Evolutionary conservation across 2,888 invertebrate species (phyloP), one percentile per base, ranked within the genome.

Genomic region (Lithophane ornitopus): DNA sequence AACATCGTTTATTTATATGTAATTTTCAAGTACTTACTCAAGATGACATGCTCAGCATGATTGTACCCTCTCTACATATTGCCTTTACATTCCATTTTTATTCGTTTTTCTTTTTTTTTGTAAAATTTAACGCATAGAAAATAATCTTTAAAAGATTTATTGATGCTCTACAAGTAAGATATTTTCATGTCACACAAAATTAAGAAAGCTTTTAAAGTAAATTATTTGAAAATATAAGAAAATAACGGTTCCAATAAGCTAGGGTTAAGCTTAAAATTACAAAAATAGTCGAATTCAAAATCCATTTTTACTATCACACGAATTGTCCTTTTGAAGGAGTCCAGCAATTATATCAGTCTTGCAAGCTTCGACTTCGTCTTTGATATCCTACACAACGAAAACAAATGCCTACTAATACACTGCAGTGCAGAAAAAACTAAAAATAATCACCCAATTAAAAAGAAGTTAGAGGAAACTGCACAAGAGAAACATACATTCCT

Each of bases 241-340:
- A 76, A 65, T 67, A 78, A 81, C 14, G 46, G 3, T 74, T 76
- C 26, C 28, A 74, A 78, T 80, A 89, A 91, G 90, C 89, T 90
- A 89, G 82, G 76, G 73, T 83, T 86, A 89, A 89, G 89, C 90
- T 88, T 89, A 87, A 82, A 81, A 85, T 87, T 95, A 94, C 85
- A 94, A 94, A 95, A 94, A 94, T 94, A 95, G 92, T 92, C 87
- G 91, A 93, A 93, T 91, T 93, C 76, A 90, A 89, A 91, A 93
- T 94, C 90, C 92, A 87, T 88, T 88, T 86, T 86, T 87, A 84
- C 80, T 93, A 94, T 95, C 94, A 94, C 94, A 93, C 91, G 91
- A 92, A 88, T 88, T 83, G 67, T 94, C 96, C 96, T 96, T 96
- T 92, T 90, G 74, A 95, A 96, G 96, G 95, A 94, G 83, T 88